Conservation (phyloP, 2,888 invertebrate species). For the Pogonocherus hispidulus region DNA sequence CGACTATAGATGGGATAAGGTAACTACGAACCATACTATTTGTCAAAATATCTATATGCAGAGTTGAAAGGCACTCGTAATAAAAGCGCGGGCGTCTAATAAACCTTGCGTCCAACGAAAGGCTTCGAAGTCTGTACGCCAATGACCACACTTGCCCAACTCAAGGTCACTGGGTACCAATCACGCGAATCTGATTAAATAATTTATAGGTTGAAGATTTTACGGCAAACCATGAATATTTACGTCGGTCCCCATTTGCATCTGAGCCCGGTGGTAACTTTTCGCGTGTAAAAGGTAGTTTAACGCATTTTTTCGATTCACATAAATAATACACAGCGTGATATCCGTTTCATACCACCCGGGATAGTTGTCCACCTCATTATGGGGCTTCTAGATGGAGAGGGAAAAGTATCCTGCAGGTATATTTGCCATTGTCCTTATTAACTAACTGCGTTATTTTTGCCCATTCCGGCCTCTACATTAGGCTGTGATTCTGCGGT, state of each 20-base stretch:
- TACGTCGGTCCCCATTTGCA: neutral
- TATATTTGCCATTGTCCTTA: conserved; percentile 25
- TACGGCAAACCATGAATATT: conserved; percentile 25
- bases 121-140: too few relatives aligned
- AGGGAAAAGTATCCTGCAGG: conserved; percentile 14
- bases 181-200: conserved; percentile 35
- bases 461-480: conserved; percentile 16
- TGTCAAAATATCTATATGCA: too few relatives aligned
- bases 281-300: conserved; percentile 29
- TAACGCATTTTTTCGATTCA: conserved; percentile 19
- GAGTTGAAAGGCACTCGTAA: too few relatives aligned
- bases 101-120: too few relatives aligned
- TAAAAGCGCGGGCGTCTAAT: too few relatives aligned
- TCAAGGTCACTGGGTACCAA: conserved; percentile 25
- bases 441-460: conserved; percentile 24
- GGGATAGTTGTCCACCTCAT: neutral
- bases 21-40: too few relatives aligned
- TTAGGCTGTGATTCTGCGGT: conserved; percentile 16
- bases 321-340: conserved; percentile 31
- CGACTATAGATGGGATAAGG: too few relatives aligned
- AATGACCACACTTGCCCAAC: conserved; percentile 19
- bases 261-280: conserved; percentile 2
- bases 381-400: neutral
- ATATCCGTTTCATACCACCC: conserved; percentile 9
- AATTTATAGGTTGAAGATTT: conserved; percentile 33